phyloP scores from a whole-genome alignment of 2,113 vertebrate species.

The Lepidothrix coronata region DNA sequence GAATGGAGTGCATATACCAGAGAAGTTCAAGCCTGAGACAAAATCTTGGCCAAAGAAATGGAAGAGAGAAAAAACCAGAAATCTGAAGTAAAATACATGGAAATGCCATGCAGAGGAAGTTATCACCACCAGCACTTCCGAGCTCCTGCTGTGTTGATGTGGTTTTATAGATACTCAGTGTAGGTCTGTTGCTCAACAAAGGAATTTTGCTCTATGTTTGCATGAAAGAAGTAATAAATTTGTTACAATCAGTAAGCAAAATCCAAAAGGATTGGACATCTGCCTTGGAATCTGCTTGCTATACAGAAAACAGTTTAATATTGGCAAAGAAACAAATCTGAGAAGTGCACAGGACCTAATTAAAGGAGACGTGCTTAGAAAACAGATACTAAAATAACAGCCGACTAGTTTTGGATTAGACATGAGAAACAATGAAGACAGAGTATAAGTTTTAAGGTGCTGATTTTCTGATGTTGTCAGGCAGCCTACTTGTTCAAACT shows the following conservation, averaged over 20 bases:
- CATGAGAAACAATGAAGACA: not conserved
- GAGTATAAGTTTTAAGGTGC: not conserved
- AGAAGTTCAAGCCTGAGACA: not conserved
- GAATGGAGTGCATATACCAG: not conserved
- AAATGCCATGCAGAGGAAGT: not conserved
- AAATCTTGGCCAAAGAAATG: not conserved
- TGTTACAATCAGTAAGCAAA: constrained; percentile 46
- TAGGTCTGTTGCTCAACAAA: constrained; percentile 44
- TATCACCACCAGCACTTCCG: not conserved
- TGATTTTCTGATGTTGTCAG: not conserved
- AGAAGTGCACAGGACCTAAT: constrained; percentile 38
- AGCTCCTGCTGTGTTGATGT: not conserved
- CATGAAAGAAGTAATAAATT: constrained; percentile 39
- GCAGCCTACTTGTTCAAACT: not conserved
- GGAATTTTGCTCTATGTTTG: constrained; percentile 38
- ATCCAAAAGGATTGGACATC: constrained; percentile 58
- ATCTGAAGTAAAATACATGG: not conserved
- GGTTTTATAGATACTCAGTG: not conserved
- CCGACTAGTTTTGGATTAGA: not conserved
- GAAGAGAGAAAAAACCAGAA: not conserved
- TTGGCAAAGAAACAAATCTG: constrained; percentile 51
- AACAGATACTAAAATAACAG: constrained; percentile 26
- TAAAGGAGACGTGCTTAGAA: constrained; percentile 55
- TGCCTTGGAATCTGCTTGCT: constrained; percentile 53
- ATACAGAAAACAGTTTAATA: constrained; percentile 48